Evolutionary conservation across 1,140 invertebrate genomes (phyloP).

Genomic region (Eulimnadia texana): DNA sequence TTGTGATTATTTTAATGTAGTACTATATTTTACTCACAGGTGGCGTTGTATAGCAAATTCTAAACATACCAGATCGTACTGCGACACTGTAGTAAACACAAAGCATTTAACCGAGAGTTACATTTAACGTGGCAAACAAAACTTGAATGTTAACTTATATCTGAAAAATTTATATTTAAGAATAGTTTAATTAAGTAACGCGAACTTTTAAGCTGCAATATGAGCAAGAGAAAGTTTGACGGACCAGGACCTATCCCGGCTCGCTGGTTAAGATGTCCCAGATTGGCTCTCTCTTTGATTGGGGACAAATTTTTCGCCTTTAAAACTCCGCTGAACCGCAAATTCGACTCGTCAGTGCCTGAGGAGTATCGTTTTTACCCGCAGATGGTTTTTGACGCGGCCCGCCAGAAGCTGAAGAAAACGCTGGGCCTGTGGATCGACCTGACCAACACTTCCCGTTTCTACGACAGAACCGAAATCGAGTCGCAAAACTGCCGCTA

Average conservation of each 20-base stretch:
- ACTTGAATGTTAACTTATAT: neutral
- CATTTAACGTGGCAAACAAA: neutral
- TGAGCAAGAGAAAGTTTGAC: neutral
- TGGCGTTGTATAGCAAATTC: no score
- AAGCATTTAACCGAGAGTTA: no score
- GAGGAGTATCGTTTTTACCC: constrained; percentile 64
- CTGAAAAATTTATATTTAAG: no score
- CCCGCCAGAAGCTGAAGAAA: constrained; percentile 47
- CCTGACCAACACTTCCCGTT: constrained; percentile 84
- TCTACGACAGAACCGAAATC: constrained; percentile 69
- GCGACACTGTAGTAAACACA: no score
- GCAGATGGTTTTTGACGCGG: constrained; percentile 59
- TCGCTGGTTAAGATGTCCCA: constrained; percentile 82
- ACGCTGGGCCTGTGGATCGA: constrained; percentile 93
- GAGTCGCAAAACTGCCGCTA: constrained; percentile 60
- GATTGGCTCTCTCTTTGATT: constrained; percentile 59
- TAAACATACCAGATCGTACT: no score
- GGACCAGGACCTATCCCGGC: constrained; percentile 57
- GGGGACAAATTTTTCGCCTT: constrained; percentile 74
- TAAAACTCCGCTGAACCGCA: constrained; percentile 70
- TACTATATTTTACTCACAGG: no score
- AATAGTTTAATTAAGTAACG: no score
- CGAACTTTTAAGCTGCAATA: no score
- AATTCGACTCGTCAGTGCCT: constrained; percentile 66
- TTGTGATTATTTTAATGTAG: no score